phyloP scores from a whole-genome alignment of 2,888 invertebrate genomes.

The Macrophya alboannulata region DNA sequence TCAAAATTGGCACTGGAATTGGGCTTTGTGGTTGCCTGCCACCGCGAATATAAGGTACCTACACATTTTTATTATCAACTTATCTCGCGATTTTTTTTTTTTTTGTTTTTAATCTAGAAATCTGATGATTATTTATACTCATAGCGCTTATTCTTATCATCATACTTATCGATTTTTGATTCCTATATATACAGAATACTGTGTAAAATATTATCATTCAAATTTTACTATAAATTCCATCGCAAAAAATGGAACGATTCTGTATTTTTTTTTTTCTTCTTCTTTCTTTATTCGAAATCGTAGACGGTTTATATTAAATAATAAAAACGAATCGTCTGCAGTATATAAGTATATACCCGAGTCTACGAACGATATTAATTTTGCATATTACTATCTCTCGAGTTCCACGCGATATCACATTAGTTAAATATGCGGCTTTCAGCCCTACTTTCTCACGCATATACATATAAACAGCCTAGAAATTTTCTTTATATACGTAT shows the following conservation, averaged over 20 bases:
- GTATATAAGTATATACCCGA: background rate
- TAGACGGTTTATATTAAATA: constrained; percentile 5
- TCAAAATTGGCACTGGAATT: background rate
- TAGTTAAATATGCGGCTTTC: background rate
- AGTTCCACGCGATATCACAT: background rate
- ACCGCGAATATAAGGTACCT: background rate
- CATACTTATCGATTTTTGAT: background rate
- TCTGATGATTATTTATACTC: background rate
- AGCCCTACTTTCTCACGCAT: background rate
- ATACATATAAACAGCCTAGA: background rate
- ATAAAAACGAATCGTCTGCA: constrained; percentile 21
- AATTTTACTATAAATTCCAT: background rate
- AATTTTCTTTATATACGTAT: background rate
- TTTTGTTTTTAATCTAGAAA: background rate
- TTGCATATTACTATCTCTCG: constrained; percentile 3
- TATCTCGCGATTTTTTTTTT: background rate
- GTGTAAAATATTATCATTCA: too few species aligned
- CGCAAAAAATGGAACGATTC: background rate
- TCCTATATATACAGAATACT: too few species aligned
- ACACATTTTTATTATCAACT: background rate
- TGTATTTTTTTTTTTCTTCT: background rate
- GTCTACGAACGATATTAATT: constrained; percentile 9
- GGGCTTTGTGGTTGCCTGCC: background rate
- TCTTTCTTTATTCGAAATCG: background rate
- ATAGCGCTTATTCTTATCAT: background rate